Base-by-base conservation (phyloP, 2,113 vertebrate genomes). In the Lepidothrix coronata region DNA sequence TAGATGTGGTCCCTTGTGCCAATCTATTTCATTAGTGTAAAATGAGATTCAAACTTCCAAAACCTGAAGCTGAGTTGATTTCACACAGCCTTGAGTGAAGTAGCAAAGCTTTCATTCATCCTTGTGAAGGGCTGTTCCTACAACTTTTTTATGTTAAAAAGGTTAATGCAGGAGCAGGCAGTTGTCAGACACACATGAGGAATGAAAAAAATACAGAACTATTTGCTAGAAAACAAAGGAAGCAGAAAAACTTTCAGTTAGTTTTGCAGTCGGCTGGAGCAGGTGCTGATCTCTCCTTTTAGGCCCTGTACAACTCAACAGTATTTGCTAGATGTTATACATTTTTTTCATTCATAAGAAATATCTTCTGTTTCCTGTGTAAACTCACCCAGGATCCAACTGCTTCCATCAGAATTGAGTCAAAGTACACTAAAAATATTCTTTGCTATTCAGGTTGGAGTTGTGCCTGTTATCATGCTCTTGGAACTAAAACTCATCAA, bases 231-330 rank as follows among this genome's bases (percentile, higher is more conserved):
- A 91, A 89, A 49, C 11, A 31, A 61, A 77, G 41, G 44, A 66
- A 85, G 24, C 14, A 44, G 37, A 44, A 67, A 44, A 44, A 3
- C 23, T 57, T 58, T 11, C 5, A 14, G 4, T 54, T 74, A 19
- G n/a, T 55, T 37, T 79, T 88, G 41, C 30, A 57, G 8, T 65
- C 46, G 52, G 35, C 31, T 70, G 39, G 49, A 72, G 28, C 5
- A 19, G 22, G 18, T 62, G 13, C 39, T 46, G 37, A 16, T 9
- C 6, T 89, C 30, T 67, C 13, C 11, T 80, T 55, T 54, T 43
- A 57, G 80, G 27, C 12, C 8, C 14, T 33, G 0, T 46, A 37
- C 33, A 54, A 24, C 21, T 27, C 1, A 0, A 7, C 41, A 37
- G 39, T 37, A 48, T 66, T 91, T 82, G 43, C 16, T 77, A 18